Conservation (phyloP, 2,113 vertebrate genomes). For the Sebastes schlegelii region DNA sequence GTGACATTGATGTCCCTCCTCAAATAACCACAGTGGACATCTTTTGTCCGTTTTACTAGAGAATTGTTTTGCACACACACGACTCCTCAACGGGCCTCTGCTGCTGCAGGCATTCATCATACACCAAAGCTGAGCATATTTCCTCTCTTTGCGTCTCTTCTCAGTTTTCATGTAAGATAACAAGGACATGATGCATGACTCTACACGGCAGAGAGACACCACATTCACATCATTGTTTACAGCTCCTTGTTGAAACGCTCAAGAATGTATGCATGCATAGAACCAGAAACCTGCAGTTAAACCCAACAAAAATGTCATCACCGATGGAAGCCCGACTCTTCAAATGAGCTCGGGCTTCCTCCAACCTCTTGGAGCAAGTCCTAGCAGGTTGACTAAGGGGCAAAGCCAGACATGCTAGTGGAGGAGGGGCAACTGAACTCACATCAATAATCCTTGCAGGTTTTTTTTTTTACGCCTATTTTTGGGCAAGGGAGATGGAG, state of each 20-base stretch:
- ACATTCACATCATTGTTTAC: conserved; percentile 28
- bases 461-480: conserved; percentile 6
- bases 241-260: conserved; percentile 15
- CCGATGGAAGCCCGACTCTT: conserved; percentile 52
- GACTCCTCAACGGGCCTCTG: neutral
- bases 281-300: conserved; percentile 60
- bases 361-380: conserved; percentile 76
- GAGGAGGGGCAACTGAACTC: conserved; percentile 59
- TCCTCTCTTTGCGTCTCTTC: neutral
- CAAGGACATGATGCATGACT: conserved; percentile 23
- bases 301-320: conserved; percentile 56
- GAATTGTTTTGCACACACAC: conserved; percentile 4
- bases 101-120: conserved; percentile 19
- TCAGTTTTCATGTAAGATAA: conserved; percentile 33
- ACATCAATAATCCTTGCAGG: conserved; percentile 48
- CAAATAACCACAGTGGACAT: conserved; percentile 31
- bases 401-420: conserved; percentile 68
- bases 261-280: conserved; percentile 18
- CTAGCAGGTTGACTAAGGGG: conserved; percentile 69
- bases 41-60: conserved; percentile 7
- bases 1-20: conserved; percentile 1
- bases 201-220: conserved; percentile 19
- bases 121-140: conserved; percentile 1
- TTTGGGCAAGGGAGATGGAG: conserved; percentile 6
- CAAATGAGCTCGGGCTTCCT: conserved; percentile 63